Evolutionary conservation across 1,140 invertebrate species (phyloP), one percentile per base, ranked within the genome.

Genomic region (Drosophila bocqueti): DNA sequence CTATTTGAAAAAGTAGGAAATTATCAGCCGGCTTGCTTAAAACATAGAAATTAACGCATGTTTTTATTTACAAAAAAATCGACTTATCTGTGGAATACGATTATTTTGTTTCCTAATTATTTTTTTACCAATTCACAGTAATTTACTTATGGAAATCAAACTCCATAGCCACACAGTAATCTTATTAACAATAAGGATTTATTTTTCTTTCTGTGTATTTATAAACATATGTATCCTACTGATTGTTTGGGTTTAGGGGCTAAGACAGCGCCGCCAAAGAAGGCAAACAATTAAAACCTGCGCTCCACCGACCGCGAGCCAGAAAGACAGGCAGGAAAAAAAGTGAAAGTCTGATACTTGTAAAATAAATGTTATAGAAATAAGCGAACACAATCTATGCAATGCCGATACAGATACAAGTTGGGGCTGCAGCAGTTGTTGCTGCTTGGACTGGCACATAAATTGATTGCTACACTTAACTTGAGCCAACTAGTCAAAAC

Each of bases 401-500:
- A 63, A 73, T 82, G 76, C 69, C 31, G 72, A 64, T 71, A 64
- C 52, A 43, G 16, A 66, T 42, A 40, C 67, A 65, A 26, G 43
- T 40, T 40, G 42, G 15, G 36, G 65, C 61, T 71, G 72, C 72
- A 76, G 79, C 64, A 71, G 68, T 61, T 79, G 68, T 69, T 77
- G 66, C 55, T 76, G 55, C 64, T 76, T 61, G 58, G 76, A 61
- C 43, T 73, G 62, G 63, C 76, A 42, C 59, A 78, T 61, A 68
- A 83, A 81, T 79, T 84, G 84, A 84, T 87, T 87, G 81, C 77
- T 69, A 87, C 84, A 87, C 77, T 87, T 89, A 86, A 89, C 77
- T 87, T 84, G 73, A 73, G 61, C 55, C 69, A 73, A 55, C 65
- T 80, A 84, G 76, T 80, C 72, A 65, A 84, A 87, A 89, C 81